Conservation (phyloP, 92 coral and sea anemone species). For the Actinernus sp. region DNA sequence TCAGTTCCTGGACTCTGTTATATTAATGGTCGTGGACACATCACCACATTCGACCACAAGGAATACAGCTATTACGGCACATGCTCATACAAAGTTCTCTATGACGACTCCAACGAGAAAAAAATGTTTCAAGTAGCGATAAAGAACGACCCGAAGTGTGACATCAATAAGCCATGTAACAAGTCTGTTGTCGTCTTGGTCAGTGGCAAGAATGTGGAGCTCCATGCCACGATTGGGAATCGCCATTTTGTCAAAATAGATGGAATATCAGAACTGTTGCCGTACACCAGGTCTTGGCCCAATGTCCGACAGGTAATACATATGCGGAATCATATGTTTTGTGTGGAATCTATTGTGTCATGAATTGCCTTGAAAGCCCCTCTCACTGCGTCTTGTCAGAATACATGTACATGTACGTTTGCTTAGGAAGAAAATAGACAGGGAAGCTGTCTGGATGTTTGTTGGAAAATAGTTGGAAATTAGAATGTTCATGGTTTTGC, state of each 20-base stretch:
- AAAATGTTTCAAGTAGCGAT: conserved; percentile 24
- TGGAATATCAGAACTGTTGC: background rate
- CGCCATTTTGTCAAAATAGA: too few species aligned
- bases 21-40: conserved; percentile 47
- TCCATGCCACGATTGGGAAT: background rate
- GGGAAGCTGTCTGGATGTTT: too few species aligned
- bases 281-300: background rate
- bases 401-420: too few species aligned
- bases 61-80: conserved; percentile 45
- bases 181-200: conserved; percentile 13
- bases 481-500: too few species aligned
- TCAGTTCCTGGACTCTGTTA: conserved; percentile 57
- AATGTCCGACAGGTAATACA: background rate
- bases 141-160: conserved; percentile 49
- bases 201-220: conserved; percentile 2
- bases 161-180: conserved; percentile 46
- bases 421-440: too few species aligned
- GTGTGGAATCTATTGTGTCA: too few species aligned
- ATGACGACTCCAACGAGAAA: conserved; percentile 24
- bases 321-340: background rate
- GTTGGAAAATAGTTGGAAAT: too few species aligned
- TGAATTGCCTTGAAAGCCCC: too few species aligned
- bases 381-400: too few species aligned
- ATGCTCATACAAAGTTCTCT: conserved; percentile 46
- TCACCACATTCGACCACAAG: conserved; percentile 55